phyloP scores from a whole-genome alignment of 2,888 invertebrate species.

The Drosophila peninsularis region DNA sequence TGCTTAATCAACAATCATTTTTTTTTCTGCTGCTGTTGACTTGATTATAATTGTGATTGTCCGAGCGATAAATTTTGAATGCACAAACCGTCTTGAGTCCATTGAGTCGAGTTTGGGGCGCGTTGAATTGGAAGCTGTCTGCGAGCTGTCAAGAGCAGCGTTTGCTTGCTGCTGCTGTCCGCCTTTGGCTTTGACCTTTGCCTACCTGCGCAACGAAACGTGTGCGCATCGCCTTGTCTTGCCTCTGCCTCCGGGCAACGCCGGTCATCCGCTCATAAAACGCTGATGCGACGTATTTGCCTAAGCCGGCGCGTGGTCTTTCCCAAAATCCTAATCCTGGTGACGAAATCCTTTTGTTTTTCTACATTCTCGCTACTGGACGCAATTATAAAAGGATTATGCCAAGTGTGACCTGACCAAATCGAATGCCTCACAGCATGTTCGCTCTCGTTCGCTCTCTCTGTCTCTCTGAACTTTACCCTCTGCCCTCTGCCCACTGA shows the following conservation, averaged over 20 bases:
- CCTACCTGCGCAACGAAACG: conserved; percentile 28
- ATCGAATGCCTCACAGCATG: conserved; percentile 1
- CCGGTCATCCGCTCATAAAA: conserved; percentile 52
- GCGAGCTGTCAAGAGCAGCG: conserved; percentile 65
- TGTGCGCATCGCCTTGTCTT: not conserved
- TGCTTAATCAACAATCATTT: conserved; percentile 17
- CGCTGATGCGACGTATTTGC: conserved; percentile 71
- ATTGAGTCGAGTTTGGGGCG: conserved; percentile 31
- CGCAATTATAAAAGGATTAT: conserved; percentile 79
- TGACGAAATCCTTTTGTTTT: conserved; percentile 67
- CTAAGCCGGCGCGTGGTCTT: conserved; percentile 78
- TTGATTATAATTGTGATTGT: conserved; percentile 53
- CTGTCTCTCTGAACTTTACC: not conserved
- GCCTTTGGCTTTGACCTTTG: conserved; percentile 47
- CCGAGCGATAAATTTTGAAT: conserved; percentile 27
- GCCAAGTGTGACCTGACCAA: conserved; percentile 48
- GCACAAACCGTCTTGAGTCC: conserved; percentile 9
- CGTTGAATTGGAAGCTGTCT: conserved; percentile 77
- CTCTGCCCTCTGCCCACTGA: not conserved
- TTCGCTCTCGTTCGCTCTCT: not conserved
- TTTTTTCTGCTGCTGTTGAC: conserved; percentile 35
- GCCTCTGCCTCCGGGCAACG: not conserved
- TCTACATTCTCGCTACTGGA: conserved; percentile 65
- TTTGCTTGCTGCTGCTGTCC: conserved; percentile 7
- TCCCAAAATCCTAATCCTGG: conserved; percentile 72